Evolutionary conservation across 2,797 vertebrate species (phyloP).

Genomic region (Lithobates sylvaticus): DNA sequence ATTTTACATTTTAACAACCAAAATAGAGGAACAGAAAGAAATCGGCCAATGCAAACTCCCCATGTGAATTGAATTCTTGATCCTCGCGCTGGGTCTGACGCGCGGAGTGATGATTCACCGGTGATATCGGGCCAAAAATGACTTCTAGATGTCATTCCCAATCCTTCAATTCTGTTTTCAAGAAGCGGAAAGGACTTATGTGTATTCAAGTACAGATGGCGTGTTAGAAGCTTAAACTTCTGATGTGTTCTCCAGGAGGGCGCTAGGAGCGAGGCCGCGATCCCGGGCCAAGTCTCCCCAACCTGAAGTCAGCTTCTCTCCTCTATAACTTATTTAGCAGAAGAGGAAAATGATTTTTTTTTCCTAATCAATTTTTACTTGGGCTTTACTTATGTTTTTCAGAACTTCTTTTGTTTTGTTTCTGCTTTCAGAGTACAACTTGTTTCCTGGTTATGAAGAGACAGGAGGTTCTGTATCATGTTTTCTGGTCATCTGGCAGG

Average conservation of each 20-base stretch:
- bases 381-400: not conserved
- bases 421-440: not conserved
- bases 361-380: not conserved
- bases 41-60: slow-evolving; percentile 24
- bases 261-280: not conserved
- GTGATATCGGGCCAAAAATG: slow-evolving; percentile 39
- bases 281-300: no score
- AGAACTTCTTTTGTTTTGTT: not conserved
- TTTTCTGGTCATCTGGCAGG: not conserved
- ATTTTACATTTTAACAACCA: not conserved
- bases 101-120: slow-evolving; percentile 35
- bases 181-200: slow-evolving; percentile 12
- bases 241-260: slow-evolving; percentile 26
- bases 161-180: slow-evolving; percentile 42
- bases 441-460: slow-evolving; percentile 2
- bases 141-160: slow-evolving; percentile 52
- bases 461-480: not conserved
- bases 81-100: slow-evolving; percentile 32
- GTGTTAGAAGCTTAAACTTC: slow-evolving; percentile 2
- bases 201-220: slow-evolving; percentile 26
- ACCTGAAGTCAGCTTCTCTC: not conserved
- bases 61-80: slow-evolving; percentile 51
- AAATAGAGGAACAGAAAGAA: slow-evolving; percentile 10
- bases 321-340: not conserved
- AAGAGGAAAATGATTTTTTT: not conserved